Conservation (phyloP, 2,797 vertebrate species). For the Agapornis canus region DNA sequence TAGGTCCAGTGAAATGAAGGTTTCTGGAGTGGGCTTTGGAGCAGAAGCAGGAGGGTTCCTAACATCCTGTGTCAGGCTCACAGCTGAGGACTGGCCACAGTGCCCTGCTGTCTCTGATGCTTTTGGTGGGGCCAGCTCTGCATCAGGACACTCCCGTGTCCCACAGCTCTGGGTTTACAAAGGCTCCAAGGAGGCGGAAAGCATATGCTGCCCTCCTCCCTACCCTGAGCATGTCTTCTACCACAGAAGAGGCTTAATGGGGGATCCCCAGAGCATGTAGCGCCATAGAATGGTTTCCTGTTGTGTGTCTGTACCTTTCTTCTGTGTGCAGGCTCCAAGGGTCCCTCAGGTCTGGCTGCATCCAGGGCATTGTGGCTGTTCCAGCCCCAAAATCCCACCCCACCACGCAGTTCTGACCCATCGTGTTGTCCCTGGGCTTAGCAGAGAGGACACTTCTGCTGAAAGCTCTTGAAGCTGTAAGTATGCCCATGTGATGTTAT, state of each 20-base stretch:
- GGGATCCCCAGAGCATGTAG: background rate
- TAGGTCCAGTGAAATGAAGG: background rate
- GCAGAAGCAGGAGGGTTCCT: background rate
- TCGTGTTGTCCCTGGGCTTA: background rate
- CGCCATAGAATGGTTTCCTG: accelerated
- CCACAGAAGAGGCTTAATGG: background rate
- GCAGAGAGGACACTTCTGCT: background rate
- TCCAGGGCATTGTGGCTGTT: background rate
- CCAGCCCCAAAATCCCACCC: background rate
- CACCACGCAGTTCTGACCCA: accelerated
- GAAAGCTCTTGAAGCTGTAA: background rate
- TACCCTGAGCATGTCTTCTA: accelerated
- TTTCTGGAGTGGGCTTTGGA: background rate
- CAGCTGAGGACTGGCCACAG: background rate
- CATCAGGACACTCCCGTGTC: background rate
- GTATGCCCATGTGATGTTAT: background rate
- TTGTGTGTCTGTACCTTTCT: background rate
- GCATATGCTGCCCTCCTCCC: background rate
- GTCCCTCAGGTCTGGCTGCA: background rate
- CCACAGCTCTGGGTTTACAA: background rate
- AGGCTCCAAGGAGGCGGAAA: background rate
- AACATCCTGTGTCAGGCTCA: background rate
- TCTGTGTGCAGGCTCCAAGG: accelerated
- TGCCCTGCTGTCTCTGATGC: background rate
- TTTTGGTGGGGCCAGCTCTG: background rate